Percentiles rank a stretch among this genome's conserved stretches.
Evolutionary conservation across 2,113 vertebrate genomes (phyloP).

Genomic region (Emydocephalus ijimae): DNA sequence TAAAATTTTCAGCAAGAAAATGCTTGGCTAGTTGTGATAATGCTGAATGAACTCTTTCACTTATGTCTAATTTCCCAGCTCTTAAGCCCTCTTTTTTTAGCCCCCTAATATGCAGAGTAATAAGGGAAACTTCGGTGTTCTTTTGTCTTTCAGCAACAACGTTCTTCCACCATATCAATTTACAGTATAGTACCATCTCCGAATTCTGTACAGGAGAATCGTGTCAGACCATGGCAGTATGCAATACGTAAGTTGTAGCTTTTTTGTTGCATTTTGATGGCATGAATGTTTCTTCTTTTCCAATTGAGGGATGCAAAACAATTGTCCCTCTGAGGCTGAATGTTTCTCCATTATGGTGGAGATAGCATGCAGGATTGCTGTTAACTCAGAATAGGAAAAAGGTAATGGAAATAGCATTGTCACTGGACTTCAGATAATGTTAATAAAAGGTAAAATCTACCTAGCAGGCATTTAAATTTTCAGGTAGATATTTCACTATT

Average conservation of each 20-base stretch:
- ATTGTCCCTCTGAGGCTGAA: background rate
- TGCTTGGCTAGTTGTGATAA: background rate
- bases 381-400: conserved; percentile 8
- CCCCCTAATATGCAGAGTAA: background rate
- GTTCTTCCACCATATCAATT: conserved; percentile 98
- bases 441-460: background rate
- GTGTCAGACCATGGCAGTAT: conserved; percentile 96
- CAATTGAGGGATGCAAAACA: background rate
- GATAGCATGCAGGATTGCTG: too few relatives aligned
- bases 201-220: conserved; percentile 98
- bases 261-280: background rate
- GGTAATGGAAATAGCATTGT: conserved; percentile 16
- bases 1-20: background rate
- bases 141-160: conserved; percentile 84
- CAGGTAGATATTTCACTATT: background rate
- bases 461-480: background rate
- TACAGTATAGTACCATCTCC: conserved; percentile 99
- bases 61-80: background rate
- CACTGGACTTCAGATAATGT: background rate
- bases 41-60: background rate
- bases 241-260: conserved; percentile 87
- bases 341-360: background rate
- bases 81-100: background rate
- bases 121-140: conserved; percentile 12
- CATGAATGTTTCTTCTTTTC: background rate